These are phyloP conservation scores for Acromyrmex echinatior DNA, from an alignment of 1,140 invertebrate genomes.

Conservation along the genomic window DNA sequence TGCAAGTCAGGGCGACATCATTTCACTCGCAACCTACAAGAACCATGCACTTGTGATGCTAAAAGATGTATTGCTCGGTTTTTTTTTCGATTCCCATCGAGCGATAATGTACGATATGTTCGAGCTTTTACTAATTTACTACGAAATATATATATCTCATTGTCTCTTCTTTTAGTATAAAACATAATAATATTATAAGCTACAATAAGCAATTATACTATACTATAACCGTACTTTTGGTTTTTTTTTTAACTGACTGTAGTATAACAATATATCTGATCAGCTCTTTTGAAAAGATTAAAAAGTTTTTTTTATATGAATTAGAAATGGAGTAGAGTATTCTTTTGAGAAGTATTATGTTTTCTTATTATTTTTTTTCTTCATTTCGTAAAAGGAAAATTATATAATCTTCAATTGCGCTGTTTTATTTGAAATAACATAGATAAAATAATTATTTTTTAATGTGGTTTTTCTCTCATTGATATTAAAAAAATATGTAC, in stretches of 20 bases:
- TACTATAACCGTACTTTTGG: background rate
- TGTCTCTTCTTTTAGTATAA: background rate
- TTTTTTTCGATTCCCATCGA: slow-evolving; percentile 26
- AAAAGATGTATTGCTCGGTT: slow-evolving; percentile 26
- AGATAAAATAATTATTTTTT: slow-evolving; percentile 1
- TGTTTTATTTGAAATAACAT: background rate
- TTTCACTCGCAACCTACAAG: slow-evolving; percentile 53
- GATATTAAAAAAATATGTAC: background rate
- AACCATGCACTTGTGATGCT: slow-evolving; percentile 36
- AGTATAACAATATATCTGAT: background rate
- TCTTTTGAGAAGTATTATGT: background rate
- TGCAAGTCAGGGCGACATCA: slow-evolving; percentile 60
- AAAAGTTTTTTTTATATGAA: background rate
- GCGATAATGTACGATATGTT: slow-evolving; percentile 47
- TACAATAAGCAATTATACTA: background rate
- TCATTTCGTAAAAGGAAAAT: background rate
- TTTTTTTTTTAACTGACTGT: background rate
- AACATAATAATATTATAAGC: background rate
- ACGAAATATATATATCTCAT: slow-evolving; percentile 24
- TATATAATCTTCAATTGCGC: background rate
- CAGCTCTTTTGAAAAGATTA: background rate
- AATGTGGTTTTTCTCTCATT: background rate
- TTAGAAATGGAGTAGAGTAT: background rate
- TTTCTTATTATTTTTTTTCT: background rate
- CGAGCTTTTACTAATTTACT: slow-evolving; percentile 22